Evolutionary conservation across 1,140 invertebrate genomes (phyloP).

Genomic region (Carcinoscorpius rotundicauda): DNA sequence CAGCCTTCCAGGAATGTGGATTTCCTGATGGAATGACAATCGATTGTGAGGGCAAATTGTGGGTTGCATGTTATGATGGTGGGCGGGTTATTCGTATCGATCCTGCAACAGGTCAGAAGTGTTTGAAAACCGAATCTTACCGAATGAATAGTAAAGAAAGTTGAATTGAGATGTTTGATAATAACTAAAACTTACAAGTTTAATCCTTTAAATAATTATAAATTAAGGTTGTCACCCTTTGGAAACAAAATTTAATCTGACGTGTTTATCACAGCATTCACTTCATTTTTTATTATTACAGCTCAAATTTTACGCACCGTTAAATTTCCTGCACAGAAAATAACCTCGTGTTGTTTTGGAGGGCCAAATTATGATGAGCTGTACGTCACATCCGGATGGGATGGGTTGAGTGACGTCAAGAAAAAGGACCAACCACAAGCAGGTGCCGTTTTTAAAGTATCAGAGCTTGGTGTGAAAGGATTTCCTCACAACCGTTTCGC

Average conservation of each 20-base stretch:
- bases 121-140: no score
- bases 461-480: slow-evolving; percentile 13
- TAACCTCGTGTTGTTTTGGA: slow-evolving; percentile 68
- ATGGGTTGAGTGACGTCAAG: slow-evolving; percentile 37
- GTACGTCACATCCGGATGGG: slow-evolving; percentile 54
- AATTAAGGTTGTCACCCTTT: no score
- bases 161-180: no score
- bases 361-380: slow-evolving; percentile 61
- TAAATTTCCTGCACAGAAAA: slow-evolving; percentile 50
- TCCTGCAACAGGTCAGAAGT: slow-evolving; percentile 23
- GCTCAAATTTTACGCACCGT: slow-evolving; percentile 44
- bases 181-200: no score
- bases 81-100: slow-evolving; percentile 30
- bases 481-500: no score
- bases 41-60: slow-evolving; percentile 54
- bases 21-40: slow-evolving; percentile 62
- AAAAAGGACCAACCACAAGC: slow-evolving; percentile 44
- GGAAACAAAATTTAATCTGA: no score
- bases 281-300: slow-evolving; percentile 15
- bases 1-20: slow-evolving; percentile 3
- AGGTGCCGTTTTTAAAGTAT: slow-evolving; percentile 56
- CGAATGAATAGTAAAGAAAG: no score
- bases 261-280: no score
- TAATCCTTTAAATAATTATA: no score
- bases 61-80: slow-evolving; percentile 52